These are phyloP conservation scores for Nemopilema nomurai DNA, from an alignment of 30 jellyfish, hydroid and myxozoan species.

Conservation along the genomic window DNA sequence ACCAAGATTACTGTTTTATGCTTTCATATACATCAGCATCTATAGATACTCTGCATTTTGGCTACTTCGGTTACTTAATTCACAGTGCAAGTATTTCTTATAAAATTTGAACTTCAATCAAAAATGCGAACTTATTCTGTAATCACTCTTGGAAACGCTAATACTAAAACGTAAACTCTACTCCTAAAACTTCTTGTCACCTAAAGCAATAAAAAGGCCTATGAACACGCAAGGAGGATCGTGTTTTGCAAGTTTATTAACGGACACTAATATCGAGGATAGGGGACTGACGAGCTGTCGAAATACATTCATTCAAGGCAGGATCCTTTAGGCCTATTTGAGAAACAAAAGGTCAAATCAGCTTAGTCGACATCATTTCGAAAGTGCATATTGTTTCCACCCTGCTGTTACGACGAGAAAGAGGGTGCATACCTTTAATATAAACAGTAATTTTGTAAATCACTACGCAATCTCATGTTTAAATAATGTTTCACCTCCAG, in stretches of 20 bases:
- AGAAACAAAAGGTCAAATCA: too few relatives aligned
- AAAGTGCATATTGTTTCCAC: too few relatives aligned
- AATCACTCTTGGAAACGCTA: not conserved
- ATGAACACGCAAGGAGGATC: too few relatives aligned
- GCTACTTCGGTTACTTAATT: not conserved
- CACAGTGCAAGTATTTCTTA: not conserved
- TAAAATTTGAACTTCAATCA: not conserved
- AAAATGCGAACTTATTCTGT: not conserved
- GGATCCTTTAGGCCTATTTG: too few relatives aligned
- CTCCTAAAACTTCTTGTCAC: not conserved
- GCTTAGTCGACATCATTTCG: too few relatives aligned
- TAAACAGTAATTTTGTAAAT: not conserved
- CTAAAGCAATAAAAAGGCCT: not conserved
- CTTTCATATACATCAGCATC: not conserved
- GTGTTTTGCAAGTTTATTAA: too few relatives aligned
- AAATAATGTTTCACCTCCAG: not conserved
- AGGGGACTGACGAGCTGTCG: too few relatives aligned
- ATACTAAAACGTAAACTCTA: not conserved
- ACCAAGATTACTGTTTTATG: not conserved
- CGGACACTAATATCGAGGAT: too few relatives aligned
- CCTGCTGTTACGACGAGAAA: not conserved
- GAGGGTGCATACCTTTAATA: not conserved
- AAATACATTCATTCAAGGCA: too few relatives aligned
- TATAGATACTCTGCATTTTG: not conserved
- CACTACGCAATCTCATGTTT: not conserved